Conservation (phyloP, 2,797 vertebrate genomes). For the Oreonectes daqikongensis region DNA sequence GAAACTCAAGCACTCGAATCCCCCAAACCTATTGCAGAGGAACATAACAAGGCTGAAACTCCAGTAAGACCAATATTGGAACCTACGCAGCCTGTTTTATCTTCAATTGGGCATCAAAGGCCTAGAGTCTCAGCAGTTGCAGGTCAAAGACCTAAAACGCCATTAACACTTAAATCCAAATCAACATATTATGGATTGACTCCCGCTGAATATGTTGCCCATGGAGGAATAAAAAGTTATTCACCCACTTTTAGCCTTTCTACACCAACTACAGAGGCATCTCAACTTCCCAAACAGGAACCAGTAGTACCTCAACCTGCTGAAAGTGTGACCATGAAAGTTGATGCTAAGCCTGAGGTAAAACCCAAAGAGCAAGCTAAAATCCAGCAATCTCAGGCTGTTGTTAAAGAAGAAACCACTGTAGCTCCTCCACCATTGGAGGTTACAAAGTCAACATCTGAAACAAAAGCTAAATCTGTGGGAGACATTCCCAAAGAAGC, state of each 20-base stretch:
- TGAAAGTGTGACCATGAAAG: conserved; percentile 24
- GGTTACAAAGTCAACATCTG: conserved; percentile 50
- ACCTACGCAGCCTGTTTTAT: conserved; percentile 58
- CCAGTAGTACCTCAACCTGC: conserved; percentile 20
- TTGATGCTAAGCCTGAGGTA: conserved; percentile 18
- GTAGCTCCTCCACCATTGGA: conserved; percentile 60
- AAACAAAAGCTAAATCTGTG: conserved; percentile 47
- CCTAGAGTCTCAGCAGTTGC: conserved; percentile 64
- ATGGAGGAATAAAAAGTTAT: conserved; percentile 74
- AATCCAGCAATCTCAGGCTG: conserved; percentile 22
- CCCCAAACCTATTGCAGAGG: conserved; percentile 60
- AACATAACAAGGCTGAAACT: conserved; percentile 39
- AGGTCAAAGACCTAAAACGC: conserved; percentile 74
- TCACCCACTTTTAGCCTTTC: conserved; percentile 70
- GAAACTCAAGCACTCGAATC: conserved; percentile 55
- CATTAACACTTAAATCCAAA: conserved; percentile 67
- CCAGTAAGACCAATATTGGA: conserved; percentile 60
- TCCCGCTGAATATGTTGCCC: conserved; percentile 75
- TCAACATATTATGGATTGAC: conserved; percentile 76
- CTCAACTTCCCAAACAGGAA: conserved; percentile 56
- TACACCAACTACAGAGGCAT: conserved; percentile 44
- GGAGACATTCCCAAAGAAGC: conserved; percentile 36
- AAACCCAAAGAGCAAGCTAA: conserved; percentile 39
- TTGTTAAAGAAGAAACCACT: conserved; percentile 56
- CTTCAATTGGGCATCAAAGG: conserved; percentile 66